Conservation (phyloP, 2,888 invertebrate species). For the Mythimna pallens region DNA sequence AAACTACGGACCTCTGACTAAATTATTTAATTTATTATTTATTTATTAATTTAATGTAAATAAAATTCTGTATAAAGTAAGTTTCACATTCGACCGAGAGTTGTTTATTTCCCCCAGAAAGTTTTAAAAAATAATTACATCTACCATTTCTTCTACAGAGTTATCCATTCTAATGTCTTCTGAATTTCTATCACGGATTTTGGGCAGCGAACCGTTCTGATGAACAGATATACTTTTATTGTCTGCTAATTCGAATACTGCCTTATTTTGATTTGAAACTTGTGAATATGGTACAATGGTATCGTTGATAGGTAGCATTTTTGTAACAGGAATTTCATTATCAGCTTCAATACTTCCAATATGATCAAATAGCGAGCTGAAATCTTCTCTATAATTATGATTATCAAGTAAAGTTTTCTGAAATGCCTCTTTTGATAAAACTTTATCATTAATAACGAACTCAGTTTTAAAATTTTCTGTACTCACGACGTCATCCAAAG, state of each 20-base stretch:
- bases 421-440: conserved; percentile 17
- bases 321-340: conserved; percentile 46
- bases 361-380: conserved; percentile 53
- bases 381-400: conserved; percentile 26
- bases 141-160: conserved; percentile 12
- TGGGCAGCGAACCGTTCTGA: background rate
- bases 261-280: conserved; percentile 4
- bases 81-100: conserved; percentile 77
- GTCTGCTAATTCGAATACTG: background rate
- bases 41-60: conserved; percentile 86
- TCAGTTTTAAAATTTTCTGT: conserved; percentile 67
- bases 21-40: conserved; percentile 87
- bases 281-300: conserved; percentile 16
- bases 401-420: background rate
- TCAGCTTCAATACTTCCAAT: conserved; percentile 59
- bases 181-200: conserved; percentile 39
- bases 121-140: conserved; percentile 55
- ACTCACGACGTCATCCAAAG: conserved; percentile 57
- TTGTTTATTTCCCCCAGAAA: conserved; percentile 65
- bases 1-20: conserved; percentile 85
- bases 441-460: conserved; percentile 43
- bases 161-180: conserved; percentile 12
- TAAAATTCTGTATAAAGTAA: conserved; percentile 83
- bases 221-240: background rate
- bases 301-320: conserved; percentile 51